Percentiles rank a stretch among this genome's conserved stretches.
Evolutionary conservation across 2,113 vertebrate genomes (phyloP).

Genomic region (Elephantulus edwardii): DNA sequence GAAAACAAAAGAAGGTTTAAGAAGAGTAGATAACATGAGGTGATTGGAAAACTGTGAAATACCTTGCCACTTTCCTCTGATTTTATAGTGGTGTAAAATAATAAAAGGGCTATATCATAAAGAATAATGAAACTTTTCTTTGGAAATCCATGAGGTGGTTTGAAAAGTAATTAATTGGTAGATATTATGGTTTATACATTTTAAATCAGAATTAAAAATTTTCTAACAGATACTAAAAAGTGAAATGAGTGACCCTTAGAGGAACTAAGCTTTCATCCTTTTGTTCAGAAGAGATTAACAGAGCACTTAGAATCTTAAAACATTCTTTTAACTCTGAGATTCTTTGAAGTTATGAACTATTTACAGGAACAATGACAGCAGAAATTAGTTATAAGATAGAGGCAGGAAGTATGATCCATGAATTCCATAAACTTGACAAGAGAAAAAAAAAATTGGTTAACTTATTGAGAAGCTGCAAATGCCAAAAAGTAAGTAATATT

Average conservation of each 20-base stretch:
- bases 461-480: conserved; percentile 23
- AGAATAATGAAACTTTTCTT: conserved; percentile 33
- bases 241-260: background rate
- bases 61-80: background rate
- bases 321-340: background rate
- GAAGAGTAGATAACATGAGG: background rate
- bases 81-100: conserved; percentile 50
- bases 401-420: background rate
- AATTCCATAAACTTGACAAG: background rate
- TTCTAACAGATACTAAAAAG: conserved; percentile 16
- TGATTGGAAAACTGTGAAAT: conserved; percentile 12
- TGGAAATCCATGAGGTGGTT: conserved; percentile 53
- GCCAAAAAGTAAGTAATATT: conserved; percentile 18
- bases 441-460: conserved; percentile 8
- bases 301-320: background rate
- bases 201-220: conserved; percentile 44
- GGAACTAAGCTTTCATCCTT: background rate
- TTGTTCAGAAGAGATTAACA: conserved; percentile 8
- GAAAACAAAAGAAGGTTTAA: background rate
- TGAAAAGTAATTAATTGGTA: conserved; percentile 52
- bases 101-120: conserved; percentile 48
- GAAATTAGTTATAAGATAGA: conserved; percentile 29
- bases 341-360: conserved; percentile 37
- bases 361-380: conserved; percentile 45
- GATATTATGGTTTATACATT: conserved; percentile 5